These are phyloP conservation scores for Phacellophora camtschatica DNA, from an alignment of 30 jellyfish, hydroid and myxozoan genomes.

Conservation along the genomic window DNA sequence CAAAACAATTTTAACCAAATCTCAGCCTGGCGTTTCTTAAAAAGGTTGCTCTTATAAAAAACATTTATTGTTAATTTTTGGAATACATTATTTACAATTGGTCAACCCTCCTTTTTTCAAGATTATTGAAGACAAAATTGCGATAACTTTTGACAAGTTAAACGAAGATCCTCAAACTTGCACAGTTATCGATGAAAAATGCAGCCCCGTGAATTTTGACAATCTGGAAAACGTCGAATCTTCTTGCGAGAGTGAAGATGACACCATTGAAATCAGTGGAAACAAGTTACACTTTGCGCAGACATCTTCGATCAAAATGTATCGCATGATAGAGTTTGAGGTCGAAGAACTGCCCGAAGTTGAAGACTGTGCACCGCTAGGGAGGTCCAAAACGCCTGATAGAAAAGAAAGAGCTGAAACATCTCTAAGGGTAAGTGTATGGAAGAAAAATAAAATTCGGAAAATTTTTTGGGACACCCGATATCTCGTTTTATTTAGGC, in stretches of 20 bases:
- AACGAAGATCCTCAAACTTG: conserved; percentile 26
- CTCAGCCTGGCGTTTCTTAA: too few species aligned
- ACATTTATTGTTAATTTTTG: too few species aligned
- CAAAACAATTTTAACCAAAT: too few species aligned
- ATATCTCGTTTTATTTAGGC: too few species aligned
- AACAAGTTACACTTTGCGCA: not conserved
- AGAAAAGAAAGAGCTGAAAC: conserved; percentile 57
- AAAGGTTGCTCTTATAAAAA: too few species aligned
- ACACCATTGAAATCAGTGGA: not conserved
- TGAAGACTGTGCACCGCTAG: not conserved
- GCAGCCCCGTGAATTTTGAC: conserved; percentile 16
- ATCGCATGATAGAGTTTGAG: conserved; percentile 32
- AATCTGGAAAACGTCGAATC: not conserved
- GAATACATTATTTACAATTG: too few species aligned
- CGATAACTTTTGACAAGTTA: not conserved
- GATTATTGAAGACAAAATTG: not conserved
- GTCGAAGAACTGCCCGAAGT: conserved; percentile 52
- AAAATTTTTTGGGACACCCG: too few species aligned
- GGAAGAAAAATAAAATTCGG: too few species aligned
- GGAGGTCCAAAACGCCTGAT: conserved; percentile 50
- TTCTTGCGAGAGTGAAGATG: not conserved
- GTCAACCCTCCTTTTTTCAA: too few species aligned
- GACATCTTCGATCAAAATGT: not conserved
- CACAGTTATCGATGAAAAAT: conserved; percentile 30
- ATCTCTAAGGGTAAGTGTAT: conserved; percentile 42